phyloP scores from a whole-genome alignment of 2,888 invertebrate genomes.

The Limnephilus lunatus region DNA sequence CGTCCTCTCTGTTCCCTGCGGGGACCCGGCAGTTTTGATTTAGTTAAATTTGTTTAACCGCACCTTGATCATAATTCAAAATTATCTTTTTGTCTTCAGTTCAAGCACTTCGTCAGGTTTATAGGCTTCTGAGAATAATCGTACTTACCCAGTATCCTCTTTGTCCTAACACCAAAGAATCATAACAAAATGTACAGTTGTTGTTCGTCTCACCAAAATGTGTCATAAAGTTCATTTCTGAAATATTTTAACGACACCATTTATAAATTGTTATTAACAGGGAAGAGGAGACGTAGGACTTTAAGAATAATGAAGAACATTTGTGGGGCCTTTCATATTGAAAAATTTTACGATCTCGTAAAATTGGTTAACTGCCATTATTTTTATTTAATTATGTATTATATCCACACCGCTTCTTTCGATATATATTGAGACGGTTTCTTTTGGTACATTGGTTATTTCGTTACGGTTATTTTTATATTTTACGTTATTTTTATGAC shows the following conservation, averaged over 20 bases:
- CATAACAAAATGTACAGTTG: neutral
- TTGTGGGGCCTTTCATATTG: slow-evolving; percentile 16
- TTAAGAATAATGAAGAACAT: neutral
- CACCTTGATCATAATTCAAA: no score
- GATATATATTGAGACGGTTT: neutral
- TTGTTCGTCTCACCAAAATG: neutral
- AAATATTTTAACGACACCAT: slow-evolving; percentile 30
- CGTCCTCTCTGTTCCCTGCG: no score
- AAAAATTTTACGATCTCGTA: slow-evolving; percentile 37
- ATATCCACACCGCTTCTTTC: neutral
- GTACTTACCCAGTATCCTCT: neutral
- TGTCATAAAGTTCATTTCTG: slow-evolving; percentile 9
- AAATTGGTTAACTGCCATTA: slow-evolving; percentile 4
- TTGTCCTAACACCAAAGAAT: neutral
- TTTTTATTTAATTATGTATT: neutral
- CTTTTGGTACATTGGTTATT: neutral
- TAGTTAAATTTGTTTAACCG: no score
- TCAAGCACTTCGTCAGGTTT: neutral
- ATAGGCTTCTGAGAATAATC: neutral
- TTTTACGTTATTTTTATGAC: neutral
- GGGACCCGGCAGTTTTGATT: no score
- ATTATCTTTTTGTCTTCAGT: neutral
- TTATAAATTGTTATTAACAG: slow-evolving; percentile 24
- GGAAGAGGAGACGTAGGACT: neutral
- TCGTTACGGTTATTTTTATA: neutral